Evolutionary conservation across 2,888 invertebrate species (phyloP).

Genomic region (Galerucella calmariensis): DNA sequence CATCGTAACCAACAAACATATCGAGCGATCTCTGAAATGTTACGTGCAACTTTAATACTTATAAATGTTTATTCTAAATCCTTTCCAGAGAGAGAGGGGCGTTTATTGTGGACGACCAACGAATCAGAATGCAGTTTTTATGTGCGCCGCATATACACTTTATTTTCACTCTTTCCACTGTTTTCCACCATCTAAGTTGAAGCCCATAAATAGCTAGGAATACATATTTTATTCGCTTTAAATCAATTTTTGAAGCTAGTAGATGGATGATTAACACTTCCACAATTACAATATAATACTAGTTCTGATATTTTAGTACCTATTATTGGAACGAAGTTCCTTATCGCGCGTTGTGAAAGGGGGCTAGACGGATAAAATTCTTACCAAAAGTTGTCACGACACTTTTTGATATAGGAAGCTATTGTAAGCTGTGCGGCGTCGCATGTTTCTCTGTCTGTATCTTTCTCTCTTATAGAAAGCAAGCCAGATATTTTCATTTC

Average conservation of each 20-base stretch:
- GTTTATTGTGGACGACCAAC: conserved; percentile 1
- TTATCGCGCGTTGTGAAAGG: too few relatives aligned
- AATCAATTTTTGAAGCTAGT: neutral
- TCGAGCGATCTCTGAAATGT: neutral
- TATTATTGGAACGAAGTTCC: too few relatives aligned
- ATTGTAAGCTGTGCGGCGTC: too few relatives aligned
- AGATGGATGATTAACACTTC: too few relatives aligned
- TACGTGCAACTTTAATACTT: neutral
- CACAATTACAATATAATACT: too few relatives aligned
- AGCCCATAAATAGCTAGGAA: neutral
- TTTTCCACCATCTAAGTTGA: neutral
- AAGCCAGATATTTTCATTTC: too few relatives aligned
- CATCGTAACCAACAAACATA: conserved; percentile 1
- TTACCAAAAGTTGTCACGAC: too few relatives aligned
- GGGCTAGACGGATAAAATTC: too few relatives aligned
- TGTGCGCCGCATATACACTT: neutral
- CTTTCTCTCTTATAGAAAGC: too few relatives aligned
- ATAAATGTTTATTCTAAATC: conserved; percentile 9
- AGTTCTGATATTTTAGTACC: too few relatives aligned
- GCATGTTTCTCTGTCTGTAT: too few relatives aligned
- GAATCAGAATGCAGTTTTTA: neutral
- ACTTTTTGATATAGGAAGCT: too few relatives aligned
- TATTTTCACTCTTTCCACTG: neutral
- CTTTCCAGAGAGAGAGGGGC: neutral
- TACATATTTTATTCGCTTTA: neutral